Percentiles rank a stretch among this genome's conserved stretches.
phyloP scores from a whole-genome alignment of 2,888 invertebrate species.

The Nephrotoma appendiculata region DNA sequence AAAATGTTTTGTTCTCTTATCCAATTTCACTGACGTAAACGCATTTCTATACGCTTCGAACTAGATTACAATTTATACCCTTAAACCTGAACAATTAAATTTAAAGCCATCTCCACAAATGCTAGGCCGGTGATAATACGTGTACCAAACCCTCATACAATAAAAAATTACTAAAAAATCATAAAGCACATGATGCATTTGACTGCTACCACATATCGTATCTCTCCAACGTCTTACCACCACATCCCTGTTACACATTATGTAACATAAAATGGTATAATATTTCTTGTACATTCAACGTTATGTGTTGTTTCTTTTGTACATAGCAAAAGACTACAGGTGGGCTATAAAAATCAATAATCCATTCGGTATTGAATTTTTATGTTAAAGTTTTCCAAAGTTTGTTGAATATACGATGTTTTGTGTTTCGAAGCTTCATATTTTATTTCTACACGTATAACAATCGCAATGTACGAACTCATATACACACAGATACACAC shows the following conservation, averaged over 20 bases:
- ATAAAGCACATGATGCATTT: background rate
- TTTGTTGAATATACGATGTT: background rate
- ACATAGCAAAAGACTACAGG: background rate
- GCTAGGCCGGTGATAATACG: background rate
- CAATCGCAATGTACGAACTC: background rate
- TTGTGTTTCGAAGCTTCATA: background rate
- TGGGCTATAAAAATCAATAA: background rate
- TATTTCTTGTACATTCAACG: background rate
- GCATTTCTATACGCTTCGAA: no score
- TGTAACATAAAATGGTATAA: background rate
- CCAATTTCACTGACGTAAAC: no score
- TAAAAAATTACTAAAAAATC: background rate
- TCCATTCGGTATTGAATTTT: background rate
- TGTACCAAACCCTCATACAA: background rate
- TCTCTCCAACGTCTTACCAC: background rate
- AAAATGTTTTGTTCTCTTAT: no score
- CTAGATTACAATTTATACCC: no score
- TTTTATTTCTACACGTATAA: background rate
- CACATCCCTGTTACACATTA: background rate
- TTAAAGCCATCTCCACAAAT: no score
- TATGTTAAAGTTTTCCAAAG: background rate
- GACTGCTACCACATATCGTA: background rate
- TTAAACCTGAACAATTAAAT: no score
- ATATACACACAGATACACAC: background rate
- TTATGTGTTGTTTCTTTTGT: background rate